Percentiles rank a stretch among this genome's conserved stretches.
phyloP scores from a whole-genome alignment of 2,113 vertebrate genomes.

The Sprattus sprattus region DNA sequence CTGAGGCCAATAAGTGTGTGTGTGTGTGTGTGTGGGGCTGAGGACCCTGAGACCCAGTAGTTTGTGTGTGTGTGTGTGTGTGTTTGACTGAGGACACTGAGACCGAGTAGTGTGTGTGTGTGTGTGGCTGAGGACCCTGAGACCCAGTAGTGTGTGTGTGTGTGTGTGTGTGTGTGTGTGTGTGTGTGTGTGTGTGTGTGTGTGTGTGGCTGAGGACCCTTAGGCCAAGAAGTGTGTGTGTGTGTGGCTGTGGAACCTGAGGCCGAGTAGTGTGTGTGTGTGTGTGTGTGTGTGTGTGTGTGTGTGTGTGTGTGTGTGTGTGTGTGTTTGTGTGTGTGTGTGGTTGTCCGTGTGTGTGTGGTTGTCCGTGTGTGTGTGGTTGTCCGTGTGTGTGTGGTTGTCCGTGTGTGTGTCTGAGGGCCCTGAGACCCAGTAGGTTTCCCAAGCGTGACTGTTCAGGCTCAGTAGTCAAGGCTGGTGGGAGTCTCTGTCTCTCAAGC shows the following conservation, averaged over 20 bases:
- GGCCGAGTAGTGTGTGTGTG: neutral
- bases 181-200: constrained; percentile 34
- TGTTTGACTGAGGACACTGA: too few relatives aligned
- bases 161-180: neutral
- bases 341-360: constrained; percentile 18
- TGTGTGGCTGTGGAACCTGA: too few relatives aligned
- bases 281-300: neutral
- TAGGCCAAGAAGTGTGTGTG: neutral
- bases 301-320: neutral
- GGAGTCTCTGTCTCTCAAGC: too few relatives aligned
- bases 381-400: neutral
- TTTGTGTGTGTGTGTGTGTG: neutral
- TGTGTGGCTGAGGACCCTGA: neutral
- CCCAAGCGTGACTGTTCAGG: too few relatives aligned
- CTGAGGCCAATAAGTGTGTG: too few relatives aligned
- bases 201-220: neutral
- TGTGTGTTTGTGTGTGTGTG: neutral
- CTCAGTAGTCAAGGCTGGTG: too few relatives aligned
- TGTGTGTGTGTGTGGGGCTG: too few relatives aligned
- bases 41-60: too few relatives aligned
- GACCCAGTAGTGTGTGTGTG: neutral
- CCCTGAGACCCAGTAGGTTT: too few relatives aligned
- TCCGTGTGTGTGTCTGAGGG: too few relatives aligned
- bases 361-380: neutral
- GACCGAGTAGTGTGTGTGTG: constrained; percentile 37